Base-by-base conservation (phyloP, 37 sponge, comb jelly and placozoan genomes). In the Ianthella basta region DNA sequence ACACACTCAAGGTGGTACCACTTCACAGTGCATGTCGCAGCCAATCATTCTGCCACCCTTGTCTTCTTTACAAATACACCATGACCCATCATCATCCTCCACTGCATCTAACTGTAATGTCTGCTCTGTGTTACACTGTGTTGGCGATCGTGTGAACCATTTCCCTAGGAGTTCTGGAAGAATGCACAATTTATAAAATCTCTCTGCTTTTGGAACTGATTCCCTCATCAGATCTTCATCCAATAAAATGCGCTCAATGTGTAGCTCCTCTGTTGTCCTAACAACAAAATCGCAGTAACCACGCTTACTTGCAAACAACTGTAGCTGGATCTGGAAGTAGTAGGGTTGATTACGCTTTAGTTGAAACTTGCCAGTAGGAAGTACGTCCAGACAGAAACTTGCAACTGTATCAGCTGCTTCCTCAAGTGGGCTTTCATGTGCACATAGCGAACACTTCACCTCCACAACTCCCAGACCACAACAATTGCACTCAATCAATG, bases 291-390 rank as follows among this genome's bases (percentile, higher is more conserved):
- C 80, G 79, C 86, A 86, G 55, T 65, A 86, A 6, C n/a, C 15
- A 1, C 66, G 41, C 1, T 16, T 32, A 27, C 80, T 86, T 4
- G 33, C 80, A 38, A 63, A 60, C 69, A 86, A 61, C 35, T 86
- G 86, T 25, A 86, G 70, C 80, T 86, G 86, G 55, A 80, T 79
- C 80, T 86, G 86, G 32, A 63, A 86, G 68, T 86, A 86, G 24
- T 86, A 86, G 23, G 55, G 12, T 18, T 86, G 86, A 4, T 60
- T 18, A 21, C 13, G 16, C 53, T 86, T 79, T 8, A 86, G 55
- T 6, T 15, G 15, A 14, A 63, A 36, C 21, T 40, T 59, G 55
- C 80, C 86, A 5, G 55, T 68, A 36, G n/a, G 2, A 23, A 38
- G 56, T 41, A 14, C 24, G 16, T 60, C 56, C 10, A 86, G 86